Evolutionary conservation across 1,140 invertebrate species (phyloP).

Genomic region (Orius insidiosus): DNA sequence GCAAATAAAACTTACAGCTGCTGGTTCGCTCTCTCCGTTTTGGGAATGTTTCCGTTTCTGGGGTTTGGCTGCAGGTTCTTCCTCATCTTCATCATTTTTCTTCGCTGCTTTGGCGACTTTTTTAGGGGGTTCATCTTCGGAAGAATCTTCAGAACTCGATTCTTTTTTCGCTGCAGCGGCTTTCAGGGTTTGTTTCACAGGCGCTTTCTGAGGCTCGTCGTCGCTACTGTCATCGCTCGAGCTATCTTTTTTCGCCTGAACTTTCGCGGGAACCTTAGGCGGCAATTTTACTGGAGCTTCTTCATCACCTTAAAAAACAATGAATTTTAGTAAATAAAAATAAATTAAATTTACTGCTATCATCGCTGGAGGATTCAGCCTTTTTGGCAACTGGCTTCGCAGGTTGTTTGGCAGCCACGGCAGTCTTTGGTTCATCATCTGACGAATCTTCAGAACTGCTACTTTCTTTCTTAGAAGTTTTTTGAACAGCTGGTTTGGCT

Average conservation of each 20-base stretch:
- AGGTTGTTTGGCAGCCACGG: slow-evolving; percentile 3
- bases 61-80: neutral
- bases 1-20: neutral
- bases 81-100: neutral
- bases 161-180: neutral
- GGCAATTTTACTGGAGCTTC: slow-evolving; percentile 10
- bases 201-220: slow-evolving; percentile 5
- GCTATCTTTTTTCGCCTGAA: slow-evolving; percentile 4
- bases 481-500: too few species aligned
- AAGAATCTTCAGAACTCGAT: neutral
- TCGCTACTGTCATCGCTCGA: slow-evolving; percentile 15
- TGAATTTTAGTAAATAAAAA: too few species aligned
- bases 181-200: neutral
- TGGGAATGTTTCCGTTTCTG: neutral
- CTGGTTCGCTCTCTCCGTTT: neutral
- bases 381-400: slow-evolving; percentile 3
- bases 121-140: neutral
- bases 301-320: slow-evolving; percentile 8
- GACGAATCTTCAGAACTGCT: slow-evolving; percentile 19
- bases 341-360: slow-evolving; percentile 8
- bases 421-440: slow-evolving; percentile 21
- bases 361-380: slow-evolving; percentile 10
- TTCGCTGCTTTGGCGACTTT: neutral
- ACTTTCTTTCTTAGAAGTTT: slow-evolving; percentile 7
- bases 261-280: slow-evolving; percentile 3